Evolutionary conservation across 2,113 vertebrate species (phyloP).

Genomic region (zebrafish (Danio rerio)): GRCz12tu NC_133178.1:53536501-53537000

Average conservation of each 20-base stretch:
- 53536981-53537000: not conserved
- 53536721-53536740: slow-evolving; percentile 49
- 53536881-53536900: slow-evolving; percentile 92
- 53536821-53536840: slow-evolving; percentile 95
- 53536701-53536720: not conserved
- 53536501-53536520: too few species aligned
- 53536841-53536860: slow-evolving; percentile 87
- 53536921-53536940: not conserved
- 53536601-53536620: slow-evolving; percentile 91
- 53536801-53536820: slow-evolving; percentile 98
- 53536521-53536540: too few species aligned
- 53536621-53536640: slow-evolving; percentile 89
- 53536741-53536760: not conserved
- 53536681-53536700: slow-evolving; percentile 69
- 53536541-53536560: not conserved
- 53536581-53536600: slow-evolving; percentile 87
- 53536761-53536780: slow-evolving; percentile 75
- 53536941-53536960: not conserved
- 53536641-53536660: slow-evolving; percentile 88
- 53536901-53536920: slow-evolving; percentile 68
- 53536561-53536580: slow-evolving; percentile 85
- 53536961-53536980: not conserved
- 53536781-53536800: slow-evolving; percentile 93
- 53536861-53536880: slow-evolving; percentile 97
- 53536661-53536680: slow-evolving; percentile 87